Percentiles rank a stretch among this genome's conserved stretches.
Evolutionary conservation across 1,140 invertebrate species (phyloP).

Genomic region (Mactra quadrangularis): DNA sequence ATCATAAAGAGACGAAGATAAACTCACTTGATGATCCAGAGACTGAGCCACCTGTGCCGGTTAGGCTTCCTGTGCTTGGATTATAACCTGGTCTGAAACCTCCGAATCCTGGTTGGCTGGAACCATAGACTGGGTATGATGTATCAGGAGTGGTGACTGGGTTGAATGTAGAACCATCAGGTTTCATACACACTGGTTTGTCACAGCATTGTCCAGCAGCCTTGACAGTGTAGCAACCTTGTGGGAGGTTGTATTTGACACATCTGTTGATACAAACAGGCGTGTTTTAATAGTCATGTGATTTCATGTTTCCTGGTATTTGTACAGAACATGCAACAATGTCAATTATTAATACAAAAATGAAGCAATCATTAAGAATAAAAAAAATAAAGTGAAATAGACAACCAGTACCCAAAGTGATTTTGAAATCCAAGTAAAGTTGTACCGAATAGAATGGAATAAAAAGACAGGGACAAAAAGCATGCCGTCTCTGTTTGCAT

Average conservation of each 20-base stretch:
- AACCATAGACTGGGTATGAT: constrained; percentile 69
- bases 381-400: too few relatives aligned
- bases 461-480: too few relatives aligned
- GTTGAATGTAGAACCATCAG: constrained; percentile 68
- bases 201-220: constrained; percentile 68
- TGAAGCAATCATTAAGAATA: too few relatives aligned
- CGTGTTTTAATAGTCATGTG: background rate
- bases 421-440: too few relatives aligned
- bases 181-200: constrained; percentile 68
- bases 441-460: too few relatives aligned
- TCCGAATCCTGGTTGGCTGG: constrained; percentile 64
- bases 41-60: background rate
- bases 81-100: constrained; percentile 73
- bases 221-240: constrained; percentile 52
- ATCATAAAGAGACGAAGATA: too few relatives aligned
- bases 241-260: constrained; percentile 62
- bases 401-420: too few relatives aligned
- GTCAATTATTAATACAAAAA: too few relatives aligned
- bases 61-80: constrained; percentile 47
- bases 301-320: too few relatives aligned
- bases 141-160: constrained; percentile 62
- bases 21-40: constrained; percentile 12
- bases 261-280: constrained; percentile 52
- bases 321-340: too few relatives aligned
- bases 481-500: too few relatives aligned